Evolutionary conservation across 2,888 invertebrate genomes (phyloP), one percentile per base, ranked within the genome.

Genomic region (Noctua comes): DNA sequence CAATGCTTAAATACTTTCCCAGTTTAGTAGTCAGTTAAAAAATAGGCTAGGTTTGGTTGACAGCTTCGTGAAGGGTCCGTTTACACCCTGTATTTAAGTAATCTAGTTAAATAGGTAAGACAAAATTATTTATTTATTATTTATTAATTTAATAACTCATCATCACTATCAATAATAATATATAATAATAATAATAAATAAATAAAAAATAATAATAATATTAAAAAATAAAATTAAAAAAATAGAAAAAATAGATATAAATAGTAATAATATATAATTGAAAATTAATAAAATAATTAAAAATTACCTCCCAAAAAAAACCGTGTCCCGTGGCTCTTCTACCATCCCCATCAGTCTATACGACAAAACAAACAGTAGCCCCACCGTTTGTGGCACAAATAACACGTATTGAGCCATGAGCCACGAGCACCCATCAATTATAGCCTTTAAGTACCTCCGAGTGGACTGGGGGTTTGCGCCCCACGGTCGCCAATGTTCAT

Each of bases 281-380:
- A n/a, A n/a, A n/a, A n/a, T n/a, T 24, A 24, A 7, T 24, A 27
- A 59, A 59, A 27, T 16, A 59, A 27, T 16, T 5, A 27, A 59
- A 27, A 27, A 27, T 0, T 1, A 59, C 16, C 8, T 18, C 8
- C 7, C 36, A 36, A 36, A 36, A 36, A 36, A 36, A 4, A 36
- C 59, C 36, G 36, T 36, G 4, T n/a, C 18, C 24, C 2, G 4
- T 48, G 69, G 16, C 68, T 16, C 16, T 0, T 86, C 83, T 87
- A 73, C 0, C 0, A 1, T 8, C 11, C 0, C 16, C 11, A 1
- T 0, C 0, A 48, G 65, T 31, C 79, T 80, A 69, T 21, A 72
- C 48, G 27, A 80, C 82, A 83, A 90, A 89, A 90, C 88, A 90
- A 90, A 91, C 84, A 90, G 64, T 27, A 57, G 27, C 77, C 68